Base-by-base conservation (phyloP, 2,888 invertebrate species). In the Acanthoscelides obtectus region DNA sequence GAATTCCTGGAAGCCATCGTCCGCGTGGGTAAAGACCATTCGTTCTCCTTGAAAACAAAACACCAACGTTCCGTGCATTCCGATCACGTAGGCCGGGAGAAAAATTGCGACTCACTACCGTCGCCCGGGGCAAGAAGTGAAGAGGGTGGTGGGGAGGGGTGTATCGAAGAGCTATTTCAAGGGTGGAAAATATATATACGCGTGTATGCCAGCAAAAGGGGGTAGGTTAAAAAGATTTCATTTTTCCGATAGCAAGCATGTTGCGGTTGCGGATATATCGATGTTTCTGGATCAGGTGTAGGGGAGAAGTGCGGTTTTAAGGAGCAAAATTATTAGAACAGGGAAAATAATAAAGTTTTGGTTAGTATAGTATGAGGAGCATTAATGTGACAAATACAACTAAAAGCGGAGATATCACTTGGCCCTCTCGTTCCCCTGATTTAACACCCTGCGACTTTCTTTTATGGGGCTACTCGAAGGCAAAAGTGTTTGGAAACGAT, bases 71-170 rank as follows among this genome's bases (percentile, higher is more conserved):
- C 77, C 78, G 74, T 73, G 79, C 80, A 85, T 85, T 85, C 85
- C 79, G 81, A 83, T 83, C 85, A 85, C 85, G 85, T 85, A 84
- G 81, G 77, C 83, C 83, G 84, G 84, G 84, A 85, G 85, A 85
- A 85, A 85, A 85, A 85, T 85, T 85, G 85, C 85, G 84, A 84
- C 83, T 84, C 83, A 81, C 83, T 82, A 81, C 82, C 81, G 82
- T 83, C 80, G 81, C 82, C 83, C 83, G 76, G 71, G 80, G 80
- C 81, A 72, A 75, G 72, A 73, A 77, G 78, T 74, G 76, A 73
- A 73, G 72, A n/a, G 72, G 66, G 22, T 20, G 20, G 20, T n/a
- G 66, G 20, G 66, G 20, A 73, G 80, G 80, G 81, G 82, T 81
- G 81, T 83, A 84, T 83, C 82, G 83, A 79, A 83, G 83, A 82